Evolutionary conservation across 1,140 invertebrate species (phyloP), one percentile per base, ranked within the genome.

Genomic region (Drosophila tristis): DNA sequence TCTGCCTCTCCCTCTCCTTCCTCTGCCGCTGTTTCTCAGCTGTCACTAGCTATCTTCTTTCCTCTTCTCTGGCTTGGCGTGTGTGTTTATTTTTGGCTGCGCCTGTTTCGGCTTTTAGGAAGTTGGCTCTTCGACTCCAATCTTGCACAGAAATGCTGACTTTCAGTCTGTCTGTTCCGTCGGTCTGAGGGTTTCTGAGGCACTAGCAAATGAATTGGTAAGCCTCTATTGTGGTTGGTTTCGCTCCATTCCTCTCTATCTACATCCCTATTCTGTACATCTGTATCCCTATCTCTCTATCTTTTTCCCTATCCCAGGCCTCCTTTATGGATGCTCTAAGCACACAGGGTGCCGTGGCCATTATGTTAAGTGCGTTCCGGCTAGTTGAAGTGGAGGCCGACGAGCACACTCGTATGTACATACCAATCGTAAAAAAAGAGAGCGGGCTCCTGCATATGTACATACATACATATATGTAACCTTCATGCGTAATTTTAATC

Each of bases 121-220:
- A 86, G 84, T 79, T 82, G 60, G 23, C 59, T 58, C n/a, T 20
- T 11, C 35, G 16, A 25, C 51, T 68, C n/a, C 25, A 15, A 39
- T 39, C 11, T 13, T 39, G 1, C 3, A 39, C 35, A 39, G 11
- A 39, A 39, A 39, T 39, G 35, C 11, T 39, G 35, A 2, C 35
- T 39, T 39, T 39, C 35, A 11, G 35, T 39, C 35, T 39, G 4
- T 4, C 35, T 39, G 35, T 5, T 39, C 11, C 11, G 35, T 39
- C 11, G 4, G 35, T 11, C 35, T 39, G 35, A 13, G 35, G 9
- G 35, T 39, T 39, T 11, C 35, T 11, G 35, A 61, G 49, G 63
- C 59, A 71, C 65, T 74, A 51, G 35, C 77, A 70, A 86, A 77
- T 86, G 63, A 80, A 80, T 80, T 86, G 80, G 73, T 77, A 73